A percentile compares a stretch with the other conserved stretches of the same genome.
Conservation (phyloP, 2,797 vertebrate species). For the Sphenodon punctatus region DNA sequence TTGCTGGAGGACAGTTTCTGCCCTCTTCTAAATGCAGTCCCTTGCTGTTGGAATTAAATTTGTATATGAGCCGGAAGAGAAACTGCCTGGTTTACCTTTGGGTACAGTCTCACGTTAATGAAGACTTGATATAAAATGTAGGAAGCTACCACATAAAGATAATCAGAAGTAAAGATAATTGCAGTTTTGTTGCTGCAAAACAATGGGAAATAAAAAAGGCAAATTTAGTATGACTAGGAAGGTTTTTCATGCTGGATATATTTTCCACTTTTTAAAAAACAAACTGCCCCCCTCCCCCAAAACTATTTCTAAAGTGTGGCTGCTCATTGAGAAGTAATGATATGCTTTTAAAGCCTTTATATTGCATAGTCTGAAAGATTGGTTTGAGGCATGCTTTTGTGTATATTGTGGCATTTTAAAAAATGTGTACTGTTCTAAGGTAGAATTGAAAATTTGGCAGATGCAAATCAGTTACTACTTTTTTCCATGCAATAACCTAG, state of each 20-base stretch:
- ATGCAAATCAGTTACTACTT: rapidly evolving
- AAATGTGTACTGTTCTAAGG: not conserved
- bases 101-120: not conserved
- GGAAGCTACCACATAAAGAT: not conserved
- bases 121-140: not conserved
- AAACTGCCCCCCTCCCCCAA: no score
- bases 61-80: not conserved
- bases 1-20: not conserved
- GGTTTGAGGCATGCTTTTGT: not conserved
- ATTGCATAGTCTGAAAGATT: not conserved
- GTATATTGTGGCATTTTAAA: not conserved
- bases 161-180: not conserved
- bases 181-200: no score
- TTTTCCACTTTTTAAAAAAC: no score
- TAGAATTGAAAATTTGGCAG: not conserved
- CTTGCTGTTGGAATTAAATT: not conserved
- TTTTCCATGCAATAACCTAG: not conserved
- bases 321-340: not conserved
- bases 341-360: not conserved
- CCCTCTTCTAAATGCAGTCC: not conserved
- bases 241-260: not conserved
- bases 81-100: not conserved
- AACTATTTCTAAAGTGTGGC: no score
- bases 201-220: no score
- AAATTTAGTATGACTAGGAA: not conserved